Conservation (phyloP, 2,888 invertebrate genomes). For the Sialis fuliginosa region DNA sequence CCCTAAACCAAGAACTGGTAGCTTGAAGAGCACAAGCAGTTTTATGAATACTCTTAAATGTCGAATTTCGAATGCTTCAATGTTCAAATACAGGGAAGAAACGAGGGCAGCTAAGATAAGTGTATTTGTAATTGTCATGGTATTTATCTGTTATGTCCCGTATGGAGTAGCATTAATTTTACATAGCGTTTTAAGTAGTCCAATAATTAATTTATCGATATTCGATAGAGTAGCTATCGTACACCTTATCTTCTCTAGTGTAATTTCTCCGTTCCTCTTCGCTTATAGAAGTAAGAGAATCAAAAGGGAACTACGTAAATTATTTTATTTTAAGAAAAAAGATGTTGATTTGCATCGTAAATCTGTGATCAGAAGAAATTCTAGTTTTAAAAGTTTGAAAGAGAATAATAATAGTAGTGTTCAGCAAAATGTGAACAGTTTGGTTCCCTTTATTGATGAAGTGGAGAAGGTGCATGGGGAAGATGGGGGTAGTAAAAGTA, state of each 20-base stretch:
- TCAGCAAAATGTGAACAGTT: not conserved
- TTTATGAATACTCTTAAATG: slow-evolving; percentile 59
- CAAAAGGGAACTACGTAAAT: slow-evolving; percentile 32
- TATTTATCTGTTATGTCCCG: slow-evolving; percentile 31
- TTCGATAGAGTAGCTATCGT: slow-evolving; percentile 35
- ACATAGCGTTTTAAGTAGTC: slow-evolving; percentile 16
- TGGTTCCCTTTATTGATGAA: slow-evolving; percentile 9
- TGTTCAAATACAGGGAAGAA: slow-evolving; percentile 75
- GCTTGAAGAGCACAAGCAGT: slow-evolving; percentile 36
- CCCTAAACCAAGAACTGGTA: slow-evolving; percentile 33
- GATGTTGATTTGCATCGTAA: not conserved
- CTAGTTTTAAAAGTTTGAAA: not conserved
- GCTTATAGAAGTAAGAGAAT: slow-evolving; percentile 56
- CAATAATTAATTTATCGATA: slow-evolving; percentile 24
- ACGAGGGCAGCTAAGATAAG: slow-evolving; percentile 78
- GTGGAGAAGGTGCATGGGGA: slow-evolving; percentile 4
- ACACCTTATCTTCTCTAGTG: slow-evolving; percentile 39
- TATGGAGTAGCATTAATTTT: slow-evolving; percentile 22
- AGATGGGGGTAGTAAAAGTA: slow-evolving; percentile 20
- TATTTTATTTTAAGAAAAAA: slow-evolving; percentile 23
- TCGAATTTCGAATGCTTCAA: slow-evolving; percentile 66
- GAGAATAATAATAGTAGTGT: slow-evolving; percentile 3
- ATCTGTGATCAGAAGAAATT: not conserved
- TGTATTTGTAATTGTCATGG: slow-evolving; percentile 56
- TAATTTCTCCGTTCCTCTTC: slow-evolving; percentile 57